phyloP scores from a whole-genome alignment of 1,140 invertebrate genomes.

The Armadillidium nasatum region DNA sequence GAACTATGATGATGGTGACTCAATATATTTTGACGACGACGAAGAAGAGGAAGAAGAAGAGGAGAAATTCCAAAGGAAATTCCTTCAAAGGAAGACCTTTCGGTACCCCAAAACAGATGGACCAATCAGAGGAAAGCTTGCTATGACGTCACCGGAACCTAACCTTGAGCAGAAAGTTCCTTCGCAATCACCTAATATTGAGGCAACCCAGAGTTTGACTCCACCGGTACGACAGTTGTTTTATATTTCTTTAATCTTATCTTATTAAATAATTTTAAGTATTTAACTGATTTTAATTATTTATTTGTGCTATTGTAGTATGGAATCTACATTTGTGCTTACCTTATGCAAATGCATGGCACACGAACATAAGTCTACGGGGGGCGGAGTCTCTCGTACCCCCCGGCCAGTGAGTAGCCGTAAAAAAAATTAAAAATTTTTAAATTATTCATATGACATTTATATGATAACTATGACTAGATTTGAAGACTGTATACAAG shows the following conservation, averaged over 20 bases:
- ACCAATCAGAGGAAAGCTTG: slow-evolving; percentile 41
- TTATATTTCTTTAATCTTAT: too few species aligned
- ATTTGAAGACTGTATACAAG: too few species aligned
- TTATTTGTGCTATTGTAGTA: not conserved
- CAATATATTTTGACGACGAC: not conserved
- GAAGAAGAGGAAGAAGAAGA: slow-evolving; percentile 20
- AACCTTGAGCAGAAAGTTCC: slow-evolving; percentile 55
- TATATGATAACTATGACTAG: too few species aligned
- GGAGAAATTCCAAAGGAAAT: slow-evolving; percentile 11
- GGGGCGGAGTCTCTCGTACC: too few species aligned
- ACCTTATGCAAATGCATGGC: too few species aligned
- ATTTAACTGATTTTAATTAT: not conserved
- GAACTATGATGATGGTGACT: not conserved
- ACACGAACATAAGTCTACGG: too few species aligned
- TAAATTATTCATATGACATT: too few species aligned
- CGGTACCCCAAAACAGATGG: too few species aligned
- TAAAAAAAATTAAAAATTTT: too few species aligned
- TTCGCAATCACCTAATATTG: slow-evolving; percentile 43
- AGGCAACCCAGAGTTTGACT: slow-evolving; percentile 36
- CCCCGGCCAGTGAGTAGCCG: too few species aligned
- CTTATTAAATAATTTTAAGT: too few species aligned
- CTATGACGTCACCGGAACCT: slow-evolving; percentile 51
- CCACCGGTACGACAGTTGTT: slow-evolving; percentile 25
- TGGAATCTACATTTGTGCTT: too few species aligned
- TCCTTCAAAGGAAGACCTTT: not conserved